phyloP scores from a whole-genome alignment of 2,888 invertebrate genomes.

The Zaprionus bogoriensis region DNA sequence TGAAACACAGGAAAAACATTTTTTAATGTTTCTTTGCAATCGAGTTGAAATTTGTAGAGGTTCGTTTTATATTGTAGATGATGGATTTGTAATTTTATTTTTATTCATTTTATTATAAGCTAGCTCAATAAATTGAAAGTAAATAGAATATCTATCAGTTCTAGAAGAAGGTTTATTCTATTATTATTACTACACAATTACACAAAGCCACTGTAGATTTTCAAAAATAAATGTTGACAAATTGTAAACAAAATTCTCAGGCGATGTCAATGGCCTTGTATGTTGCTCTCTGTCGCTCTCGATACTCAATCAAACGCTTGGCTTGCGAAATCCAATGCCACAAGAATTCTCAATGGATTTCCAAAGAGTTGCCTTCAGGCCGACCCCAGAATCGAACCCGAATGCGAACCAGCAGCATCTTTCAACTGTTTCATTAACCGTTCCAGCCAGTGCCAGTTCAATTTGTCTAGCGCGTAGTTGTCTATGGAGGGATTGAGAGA shows the following conservation, averaged over 20 bases:
- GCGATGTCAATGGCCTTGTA: not conserved
- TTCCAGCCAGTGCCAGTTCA: constrained; percentile 13
- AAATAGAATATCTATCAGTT: too few relatives aligned
- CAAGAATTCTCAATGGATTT: constrained; percentile 16
- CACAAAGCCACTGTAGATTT: not conserved
- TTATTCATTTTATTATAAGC: too few relatives aligned
- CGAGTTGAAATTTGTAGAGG: too few relatives aligned
- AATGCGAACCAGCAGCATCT: not conserved
- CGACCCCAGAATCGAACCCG: not conserved
- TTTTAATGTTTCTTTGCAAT: too few relatives aligned
- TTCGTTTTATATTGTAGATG: too few relatives aligned
- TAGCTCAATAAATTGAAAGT: too few relatives aligned
- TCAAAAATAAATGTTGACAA: not conserved
- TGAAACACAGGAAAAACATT: too few relatives aligned
- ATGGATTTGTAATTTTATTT: too few relatives aligned
- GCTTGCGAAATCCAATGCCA: constrained; percentile 23
- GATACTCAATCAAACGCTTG: constrained; percentile 28
- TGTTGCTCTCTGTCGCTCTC: not conserved
- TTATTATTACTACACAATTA: not conserved
- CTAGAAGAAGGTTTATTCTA: too few relatives aligned
- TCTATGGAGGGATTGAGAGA: not conserved
- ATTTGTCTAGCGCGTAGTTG: not conserved
- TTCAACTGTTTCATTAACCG: constrained; percentile 36
- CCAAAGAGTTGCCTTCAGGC: not conserved
- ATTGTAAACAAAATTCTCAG: not conserved